phyloP scores from a whole-genome alignment of 2,888 invertebrate species.

The Plebejus argus region DNA sequence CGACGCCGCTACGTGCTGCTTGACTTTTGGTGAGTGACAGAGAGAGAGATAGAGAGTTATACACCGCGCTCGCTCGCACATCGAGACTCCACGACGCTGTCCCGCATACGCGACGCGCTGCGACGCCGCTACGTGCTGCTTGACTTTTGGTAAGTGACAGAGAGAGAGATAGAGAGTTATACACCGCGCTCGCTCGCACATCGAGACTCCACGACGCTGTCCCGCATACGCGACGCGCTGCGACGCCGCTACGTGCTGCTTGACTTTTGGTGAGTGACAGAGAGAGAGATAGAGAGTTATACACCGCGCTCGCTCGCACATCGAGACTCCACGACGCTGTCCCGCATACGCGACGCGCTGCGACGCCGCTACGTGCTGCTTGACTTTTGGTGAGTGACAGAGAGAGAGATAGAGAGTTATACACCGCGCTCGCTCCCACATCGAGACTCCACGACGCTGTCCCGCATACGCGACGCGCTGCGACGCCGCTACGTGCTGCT shows the following conservation, averaged over 20 bases:
- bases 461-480: no score
- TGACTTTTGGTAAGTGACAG: slow-evolving; percentile 76
- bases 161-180: background rate
- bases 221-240: slow-evolving; percentile 87
- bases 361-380: no score
- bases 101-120: slow-evolving; percentile 87
- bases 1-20: slow-evolving; percentile 94
- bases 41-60: background rate
- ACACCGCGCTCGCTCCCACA: no score
- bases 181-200: slow-evolving; percentile 95
- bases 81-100: slow-evolving; percentile 92
- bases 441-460: no score
- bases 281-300: background rate
- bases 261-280: slow-evolving; percentile 76
- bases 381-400: no score
- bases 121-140: slow-evolving; percentile 94
- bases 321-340: no score
- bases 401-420: no score
- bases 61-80: slow-evolving; percentile 95
- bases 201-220: slow-evolving; percentile 92
- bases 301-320: no score
- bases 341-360: no score
- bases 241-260: slow-evolving; percentile 94
- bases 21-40: slow-evolving; percentile 76
- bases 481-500: no score